Conservation (phyloP, 2,888 invertebrate genomes). For the Drosophila prostipennis region DNA sequence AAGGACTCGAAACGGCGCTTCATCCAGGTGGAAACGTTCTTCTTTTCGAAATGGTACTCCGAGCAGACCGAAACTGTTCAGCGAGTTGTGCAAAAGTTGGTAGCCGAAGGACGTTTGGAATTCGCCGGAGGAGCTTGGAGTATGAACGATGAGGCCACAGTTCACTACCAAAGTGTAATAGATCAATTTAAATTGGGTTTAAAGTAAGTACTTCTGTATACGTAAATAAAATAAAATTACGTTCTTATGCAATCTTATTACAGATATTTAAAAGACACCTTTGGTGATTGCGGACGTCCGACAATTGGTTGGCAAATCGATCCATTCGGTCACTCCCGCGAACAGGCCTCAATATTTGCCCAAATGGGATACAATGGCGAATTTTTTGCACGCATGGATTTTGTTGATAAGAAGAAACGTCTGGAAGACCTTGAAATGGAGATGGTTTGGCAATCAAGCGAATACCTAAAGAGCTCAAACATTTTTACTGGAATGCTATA, state of each 20-base stretch:
- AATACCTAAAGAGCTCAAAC: constrained; percentile 87
- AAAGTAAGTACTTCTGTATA: constrained; percentile 83
- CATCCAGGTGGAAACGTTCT: constrained; percentile 95
- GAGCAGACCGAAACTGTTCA: constrained; percentile 87
- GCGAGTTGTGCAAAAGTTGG: constrained; percentile 87
- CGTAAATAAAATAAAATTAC: not conserved
- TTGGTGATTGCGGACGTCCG: constrained; percentile 90
- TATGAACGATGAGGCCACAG: constrained; percentile 92
- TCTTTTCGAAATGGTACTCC: constrained; percentile 94
- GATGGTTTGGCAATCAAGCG: constrained; percentile 92
- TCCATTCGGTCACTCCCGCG: constrained; percentile 94
- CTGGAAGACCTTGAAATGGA: constrained; percentile 88
- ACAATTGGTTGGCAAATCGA: constrained; percentile 94
- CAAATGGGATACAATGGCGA: constrained; percentile 95
- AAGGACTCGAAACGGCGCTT: constrained; percentile 91
- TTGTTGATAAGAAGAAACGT: constrained; percentile 90
- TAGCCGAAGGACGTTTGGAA: constrained; percentile 90
- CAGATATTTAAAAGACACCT: constrained; percentile 87
- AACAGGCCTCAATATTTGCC: constrained; percentile 92
- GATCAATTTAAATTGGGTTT: constrained; percentile 90
- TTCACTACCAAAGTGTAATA: constrained; percentile 89
- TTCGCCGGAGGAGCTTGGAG: constrained; percentile 93
- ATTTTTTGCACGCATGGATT: constrained; percentile 94
- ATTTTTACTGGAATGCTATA: constrained; percentile 94
- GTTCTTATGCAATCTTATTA: not conserved